Percentiles rank a stretch among this genome's conserved stretches.
phyloP scores from a whole-genome alignment of 2,113 vertebrate species.

The Protobothrops flavoviridis region DNA sequence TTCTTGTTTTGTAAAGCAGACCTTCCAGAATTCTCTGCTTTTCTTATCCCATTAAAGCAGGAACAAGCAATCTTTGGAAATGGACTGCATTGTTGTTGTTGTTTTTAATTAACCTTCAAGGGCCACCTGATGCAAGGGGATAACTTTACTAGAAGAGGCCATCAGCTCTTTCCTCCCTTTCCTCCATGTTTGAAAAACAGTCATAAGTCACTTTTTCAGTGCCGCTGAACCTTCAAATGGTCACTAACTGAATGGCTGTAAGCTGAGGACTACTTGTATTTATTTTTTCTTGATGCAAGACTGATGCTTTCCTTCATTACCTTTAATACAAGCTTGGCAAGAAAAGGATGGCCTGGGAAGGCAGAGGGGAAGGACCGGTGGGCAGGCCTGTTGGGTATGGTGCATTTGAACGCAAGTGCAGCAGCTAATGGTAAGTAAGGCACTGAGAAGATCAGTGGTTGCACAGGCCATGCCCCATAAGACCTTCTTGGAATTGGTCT shows the following conservation, averaged over 20 bases:
- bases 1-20: neutral
- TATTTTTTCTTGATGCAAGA: neutral
- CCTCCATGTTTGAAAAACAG: neutral
- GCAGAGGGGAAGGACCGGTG: too few relatives aligned
- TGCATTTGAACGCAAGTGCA: too few relatives aligned
- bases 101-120: neutral
- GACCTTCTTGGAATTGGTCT: too few relatives aligned
- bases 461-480: too few relatives aligned
- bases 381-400: too few relatives aligned
- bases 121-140: neutral
- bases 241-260: too few relatives aligned
- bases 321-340: neutral
- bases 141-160: neutral
- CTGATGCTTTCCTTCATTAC: neutral
- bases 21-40: neutral
- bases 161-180: neutral
- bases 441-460: too few relatives aligned
- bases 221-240: neutral
- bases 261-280: neutral
- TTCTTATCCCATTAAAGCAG: neutral
- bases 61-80: neutral
- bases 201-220: neutral
- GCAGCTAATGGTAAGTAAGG: too few relatives aligned
- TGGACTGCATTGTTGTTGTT: neutral
- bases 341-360: too few relatives aligned